These are phyloP conservation scores for Cephus spinipes DNA, from an alignment of 2,888 invertebrate species.

Conservation along the genomic window DNA sequence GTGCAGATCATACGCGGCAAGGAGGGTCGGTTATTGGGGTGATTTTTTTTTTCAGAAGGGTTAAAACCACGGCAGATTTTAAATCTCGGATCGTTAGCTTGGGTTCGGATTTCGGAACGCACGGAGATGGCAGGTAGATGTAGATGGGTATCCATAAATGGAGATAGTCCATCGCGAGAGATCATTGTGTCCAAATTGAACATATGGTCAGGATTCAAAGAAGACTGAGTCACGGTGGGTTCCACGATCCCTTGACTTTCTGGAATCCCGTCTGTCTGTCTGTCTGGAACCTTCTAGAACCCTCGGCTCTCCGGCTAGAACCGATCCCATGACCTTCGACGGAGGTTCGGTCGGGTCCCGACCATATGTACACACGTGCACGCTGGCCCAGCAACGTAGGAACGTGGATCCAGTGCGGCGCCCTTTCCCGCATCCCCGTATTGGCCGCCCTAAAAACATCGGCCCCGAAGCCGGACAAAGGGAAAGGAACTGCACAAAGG, in stretches of 20 bases:
- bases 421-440: slow-evolving; percentile 19
- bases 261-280: slow-evolving; percentile 2
- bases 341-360: background rate
- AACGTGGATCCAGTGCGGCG: background rate
- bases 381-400: background rate
- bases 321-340: slow-evolving; percentile 25
- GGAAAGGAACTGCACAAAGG: slow-evolving; percentile 13
- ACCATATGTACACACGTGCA: background rate
- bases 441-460: slow-evolving; percentile 40
- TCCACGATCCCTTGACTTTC: background rate
- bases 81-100: background rate
- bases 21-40: background rate
- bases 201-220: background rate
- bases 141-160: background rate
- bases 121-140: background rate
- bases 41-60: background rate
- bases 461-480: slow-evolving; percentile 36
- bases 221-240: background rate
- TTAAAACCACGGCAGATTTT: background rate
- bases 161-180: background rate
- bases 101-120: background rate
- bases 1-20: background rate
- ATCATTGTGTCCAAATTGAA: background rate
- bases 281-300: background rate
- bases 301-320: slow-evolving; percentile 9